Evolutionary conservation across 2,888 invertebrate genomes (phyloP), one percentile per base, ranked within the genome.

Genomic region (Volucella zonaria): DNA sequence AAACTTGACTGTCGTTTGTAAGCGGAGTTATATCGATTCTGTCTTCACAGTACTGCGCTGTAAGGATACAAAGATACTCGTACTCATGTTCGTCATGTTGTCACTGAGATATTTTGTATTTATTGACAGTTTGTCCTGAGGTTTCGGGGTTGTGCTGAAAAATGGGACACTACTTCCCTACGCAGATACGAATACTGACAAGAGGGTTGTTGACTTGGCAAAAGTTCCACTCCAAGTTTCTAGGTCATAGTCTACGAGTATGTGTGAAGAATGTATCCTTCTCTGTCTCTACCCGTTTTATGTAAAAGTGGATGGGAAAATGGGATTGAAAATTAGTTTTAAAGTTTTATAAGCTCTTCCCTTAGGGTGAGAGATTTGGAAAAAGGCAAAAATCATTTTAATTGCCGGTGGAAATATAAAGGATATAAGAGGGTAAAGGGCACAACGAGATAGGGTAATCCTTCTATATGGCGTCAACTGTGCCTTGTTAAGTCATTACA

Each of bases 401-500:
- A 78, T 78, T 82, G 82, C 43, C 18, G 42, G 40, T 31, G 3
- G 6, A 56, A 68, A 74, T 82, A 62, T 47, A 78, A 74, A 74
- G 56, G 49, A 62, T 42, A 68, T 74, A 51, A 2, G 23, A 23
- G 31, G 31, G 4, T 6, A 31, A 31, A 45, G 42, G 9, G 6
- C 40, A 23, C 43, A 52, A 15, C 4, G 62, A 45, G 68, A 52
- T 23, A 31, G 45, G 15, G 47, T 64, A 68, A 74, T 82, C 62
- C 74, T 62, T 68, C 66, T 70, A 54, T 68, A 54, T 68, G 82
- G 68, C 52, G 64, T 78, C 64, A 74, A 74, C 38, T 74, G 52
- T 74, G 68, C 54, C 64, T 47, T 64, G 64, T 78, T 70, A 66
- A 78, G 78, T 23, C 74, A 74, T 68, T 82, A 56, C 58, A 61